Conservation (phyloP, 2,113 vertebrate species). For the Noturus placidus region DNA sequence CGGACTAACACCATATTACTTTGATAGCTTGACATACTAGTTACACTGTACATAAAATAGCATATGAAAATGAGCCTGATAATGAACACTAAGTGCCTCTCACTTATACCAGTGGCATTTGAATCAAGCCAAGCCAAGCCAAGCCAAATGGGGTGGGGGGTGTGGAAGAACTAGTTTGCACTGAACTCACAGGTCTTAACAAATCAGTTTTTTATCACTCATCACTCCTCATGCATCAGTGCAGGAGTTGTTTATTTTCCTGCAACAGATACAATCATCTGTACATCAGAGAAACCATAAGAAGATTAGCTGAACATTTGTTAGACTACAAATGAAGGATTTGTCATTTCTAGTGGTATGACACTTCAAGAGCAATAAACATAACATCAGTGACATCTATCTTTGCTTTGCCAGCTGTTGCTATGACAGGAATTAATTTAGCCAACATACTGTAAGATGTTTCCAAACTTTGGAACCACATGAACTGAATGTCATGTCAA, state of each 20-base stretch:
- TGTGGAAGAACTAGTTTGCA: not conserved
- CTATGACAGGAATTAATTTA: not conserved
- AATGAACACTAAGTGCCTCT: slow-evolving; percentile 59
- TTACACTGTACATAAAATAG: slow-evolving; percentile 57
- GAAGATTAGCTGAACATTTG: not conserved
- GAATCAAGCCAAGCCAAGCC: slow-evolving; percentile 1
- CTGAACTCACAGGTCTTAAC: too few species aligned
- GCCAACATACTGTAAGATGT: not conserved
- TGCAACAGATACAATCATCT: not conserved
- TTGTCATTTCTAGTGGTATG: not conserved
- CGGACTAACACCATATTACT: slow-evolving; percentile 40
- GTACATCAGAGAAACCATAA: not conserved
- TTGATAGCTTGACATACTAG: slow-evolving; percentile 32
- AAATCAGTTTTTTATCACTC: not conserved
- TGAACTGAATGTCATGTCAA: not conserved
- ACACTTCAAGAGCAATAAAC: not conserved
- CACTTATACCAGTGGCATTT: slow-evolving; percentile 47
- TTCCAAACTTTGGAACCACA: not conserved
- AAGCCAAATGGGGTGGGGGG: not conserved
- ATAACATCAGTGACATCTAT: not conserved
- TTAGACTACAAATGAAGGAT: not conserved
- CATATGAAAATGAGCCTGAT: slow-evolving; percentile 58
- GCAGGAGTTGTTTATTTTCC: not conserved
- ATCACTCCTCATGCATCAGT: not conserved
- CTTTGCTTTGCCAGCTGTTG: not conserved